Evolutionary conservation across 2,797 vertebrate genomes (phyloP).

Genomic region (Smutsia gigantea): DNA sequence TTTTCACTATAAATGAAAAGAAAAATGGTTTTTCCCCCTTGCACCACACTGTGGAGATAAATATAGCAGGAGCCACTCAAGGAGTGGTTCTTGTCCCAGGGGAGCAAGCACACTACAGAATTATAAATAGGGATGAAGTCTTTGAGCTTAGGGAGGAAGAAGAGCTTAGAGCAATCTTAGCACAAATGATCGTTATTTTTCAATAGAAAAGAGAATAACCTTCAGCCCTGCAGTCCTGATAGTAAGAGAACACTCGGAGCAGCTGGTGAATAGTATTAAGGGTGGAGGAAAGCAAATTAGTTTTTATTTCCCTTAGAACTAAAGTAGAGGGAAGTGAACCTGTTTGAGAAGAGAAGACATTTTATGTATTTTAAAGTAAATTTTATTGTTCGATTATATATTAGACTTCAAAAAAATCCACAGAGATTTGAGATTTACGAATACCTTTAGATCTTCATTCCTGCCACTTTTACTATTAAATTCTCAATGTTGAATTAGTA

Average conservation of each 20-base stretch:
- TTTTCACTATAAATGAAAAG: background rate
- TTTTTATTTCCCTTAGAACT: background rate
- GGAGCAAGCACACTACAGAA: background rate
- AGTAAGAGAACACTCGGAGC: background rate
- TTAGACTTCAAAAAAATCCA: slow-evolving; percentile 18
- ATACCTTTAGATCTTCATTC: background rate
- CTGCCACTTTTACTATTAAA: background rate
- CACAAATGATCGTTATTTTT: background rate
- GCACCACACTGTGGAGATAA: background rate
- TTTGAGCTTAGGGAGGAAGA: background rate
- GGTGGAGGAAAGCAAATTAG: background rate
- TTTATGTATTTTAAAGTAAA: background rate
- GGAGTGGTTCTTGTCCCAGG: background rate
- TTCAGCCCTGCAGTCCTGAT: accelerated
- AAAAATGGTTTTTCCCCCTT: background rate
- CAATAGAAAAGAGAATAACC: background rate
- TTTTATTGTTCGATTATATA: background rate
- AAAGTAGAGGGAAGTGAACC: slow-evolving; percentile 5
- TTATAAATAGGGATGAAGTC: background rate
- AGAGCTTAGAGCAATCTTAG: background rate
- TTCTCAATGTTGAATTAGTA: background rate
- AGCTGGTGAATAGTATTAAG: background rate
- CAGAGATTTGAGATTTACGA: background rate
- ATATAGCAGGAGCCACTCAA: background rate
- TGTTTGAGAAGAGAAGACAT: background rate